Base-by-base conservation (phyloP, 1,140 invertebrate genomes). In the Cardiocondyla obscurior region DNA sequence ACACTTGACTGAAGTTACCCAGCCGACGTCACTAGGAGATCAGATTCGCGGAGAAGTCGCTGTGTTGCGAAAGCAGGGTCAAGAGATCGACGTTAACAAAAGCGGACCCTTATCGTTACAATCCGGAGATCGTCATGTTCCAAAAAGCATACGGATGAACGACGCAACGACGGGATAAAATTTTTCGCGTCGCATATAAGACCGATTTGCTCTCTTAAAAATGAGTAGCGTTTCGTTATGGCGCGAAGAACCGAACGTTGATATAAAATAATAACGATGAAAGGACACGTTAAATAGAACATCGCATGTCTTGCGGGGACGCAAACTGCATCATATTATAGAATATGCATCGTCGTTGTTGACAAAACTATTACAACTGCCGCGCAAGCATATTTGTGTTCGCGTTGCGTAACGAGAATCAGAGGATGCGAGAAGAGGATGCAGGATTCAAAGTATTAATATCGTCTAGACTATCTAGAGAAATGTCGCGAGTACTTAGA, bases 1-100 rank as follows among this genome's bases (percentile, higher is more conserved):
- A 93, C 92, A 92, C 92, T 93, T 91, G 92, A 93, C 91, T 92
- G 90, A 91, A 92, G 92, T 91, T 93, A 92, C 87, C 89, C 89
- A 90, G 86, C 91, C 90, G 88, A 89, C 76, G 67, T 77, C 88
- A 91, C 81, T 85, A 93, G 92, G 92, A 86, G 85, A 89, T 81
- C 83, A 93, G 91, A 85, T 67, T 82, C 25, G 46, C 49, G 53
- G 58, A 60, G 81, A 86, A 89, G 85, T 81, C 55, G 81, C 81
- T 72, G 77, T 73, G 57, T 87, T 79, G 33, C 51, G 49, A 62
- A 84, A 86, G 65, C 67, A 74, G 86, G 53, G 73, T 70, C 36
- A 58, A n/a, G 62, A 65, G 19, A 81, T 81, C 42, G 67, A 19
- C 25, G 42, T 73, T 70, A 73, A 81, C 46, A 73, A 81, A 81